These are phyloP conservation scores for Erythrolamprus reginae DNA, from an alignment of 2,113 vertebrate species.

Conservation along the genomic window DNA sequence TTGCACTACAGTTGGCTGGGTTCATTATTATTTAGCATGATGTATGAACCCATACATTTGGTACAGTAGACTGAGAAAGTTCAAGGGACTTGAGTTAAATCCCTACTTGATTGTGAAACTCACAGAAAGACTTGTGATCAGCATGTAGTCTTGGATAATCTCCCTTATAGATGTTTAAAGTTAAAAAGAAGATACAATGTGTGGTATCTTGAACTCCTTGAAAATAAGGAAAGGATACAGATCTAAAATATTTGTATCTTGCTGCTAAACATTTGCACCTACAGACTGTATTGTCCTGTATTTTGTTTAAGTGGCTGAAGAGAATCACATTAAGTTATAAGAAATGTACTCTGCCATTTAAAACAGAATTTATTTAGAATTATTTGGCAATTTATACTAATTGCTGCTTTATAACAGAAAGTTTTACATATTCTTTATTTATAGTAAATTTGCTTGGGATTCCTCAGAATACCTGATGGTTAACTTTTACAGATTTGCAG, in stretches of 20 bases:
- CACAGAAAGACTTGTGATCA: neutral
- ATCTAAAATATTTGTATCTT: neutral
- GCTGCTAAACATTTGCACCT: neutral
- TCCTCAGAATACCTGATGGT: conserved; percentile 29
- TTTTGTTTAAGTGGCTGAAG: conserved; percentile 11
- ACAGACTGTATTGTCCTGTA: neutral
- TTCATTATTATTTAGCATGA: neutral
- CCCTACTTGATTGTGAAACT: neutral
- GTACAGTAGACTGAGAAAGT: neutral
- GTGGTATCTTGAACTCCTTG: neutral
- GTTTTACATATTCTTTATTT: conserved; percentile 36
- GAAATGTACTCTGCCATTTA: neutral
- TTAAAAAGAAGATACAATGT: neutral
- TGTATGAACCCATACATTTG: neutral
- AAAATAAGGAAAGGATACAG: neutral
- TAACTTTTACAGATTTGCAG: conserved; percentile 21
- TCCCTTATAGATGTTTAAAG: neutral
- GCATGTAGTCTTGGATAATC: neutral
- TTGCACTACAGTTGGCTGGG: neutral
- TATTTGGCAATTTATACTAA: neutral
- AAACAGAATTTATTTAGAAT: conserved; percentile 2
- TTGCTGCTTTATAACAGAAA: conserved; percentile 24
- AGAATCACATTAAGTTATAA: conserved; percentile 1
- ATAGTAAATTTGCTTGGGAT: conserved; percentile 39
- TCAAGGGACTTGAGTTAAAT: neutral